phyloP scores from a whole-genome alignment of 2,797 vertebrate genomes.

The Ptychobarbus kaznakovi region DNA sequence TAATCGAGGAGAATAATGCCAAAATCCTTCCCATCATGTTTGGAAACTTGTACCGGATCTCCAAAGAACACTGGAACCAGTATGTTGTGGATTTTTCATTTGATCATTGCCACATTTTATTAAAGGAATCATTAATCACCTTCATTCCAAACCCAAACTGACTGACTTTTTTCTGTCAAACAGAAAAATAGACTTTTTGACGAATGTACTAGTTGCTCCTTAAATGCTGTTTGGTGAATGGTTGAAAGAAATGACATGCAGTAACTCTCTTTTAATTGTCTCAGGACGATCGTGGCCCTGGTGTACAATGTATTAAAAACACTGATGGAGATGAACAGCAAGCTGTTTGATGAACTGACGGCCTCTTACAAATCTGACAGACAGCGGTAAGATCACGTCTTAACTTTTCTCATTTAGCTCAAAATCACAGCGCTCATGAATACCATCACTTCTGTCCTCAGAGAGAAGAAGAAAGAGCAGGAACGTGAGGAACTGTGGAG shows the following conservation, averaged over 20 bases:
- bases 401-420: background rate
- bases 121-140: background rate
- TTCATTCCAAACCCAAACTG: background rate
- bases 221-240: background rate
- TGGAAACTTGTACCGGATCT: slow-evolving; percentile 95
- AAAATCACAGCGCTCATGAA: background rate
- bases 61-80: slow-evolving; percentile 99
- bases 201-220: background rate
- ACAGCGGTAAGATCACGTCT: slow-evolving; percentile 81
- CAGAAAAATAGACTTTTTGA: background rate
- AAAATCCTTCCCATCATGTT: slow-evolving; percentile 97
- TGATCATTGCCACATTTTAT: background rate
- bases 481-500: slow-evolving; percentile 96
- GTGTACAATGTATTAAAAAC: slow-evolving; percentile 98
- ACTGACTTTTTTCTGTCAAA: background rate
- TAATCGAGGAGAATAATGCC: slow-evolving; percentile 98
- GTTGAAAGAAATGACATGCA: background rate
- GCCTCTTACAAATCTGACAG: slow-evolving; percentile 94
- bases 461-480: slow-evolving; percentile 97
- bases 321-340: slow-evolving; percentile 97
- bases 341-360: slow-evolving; percentile 94
- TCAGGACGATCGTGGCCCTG: slow-evolving; percentile 94
- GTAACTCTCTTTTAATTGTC: background rate
- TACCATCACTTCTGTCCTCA: slow-evolving; percentile 59
- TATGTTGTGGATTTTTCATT: slow-evolving; percentile 74